Percentiles rank a stretch among this genome's conserved stretches.
Conservation (phyloP, 2,797 vertebrate species). For the Malurus splendens region DNA sequence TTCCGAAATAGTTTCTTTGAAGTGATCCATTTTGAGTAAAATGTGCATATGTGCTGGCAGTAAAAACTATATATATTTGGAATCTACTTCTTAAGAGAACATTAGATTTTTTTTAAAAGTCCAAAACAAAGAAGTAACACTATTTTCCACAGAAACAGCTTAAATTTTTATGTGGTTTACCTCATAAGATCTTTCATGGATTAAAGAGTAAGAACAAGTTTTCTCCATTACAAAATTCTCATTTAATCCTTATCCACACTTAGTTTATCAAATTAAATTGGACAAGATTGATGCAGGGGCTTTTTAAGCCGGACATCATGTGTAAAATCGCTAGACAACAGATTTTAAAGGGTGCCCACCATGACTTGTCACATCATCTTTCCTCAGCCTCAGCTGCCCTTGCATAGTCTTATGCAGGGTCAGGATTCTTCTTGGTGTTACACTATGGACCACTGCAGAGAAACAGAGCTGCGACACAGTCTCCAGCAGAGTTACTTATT, state of each 20-base stretch:
- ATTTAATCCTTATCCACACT: slow-evolving; percentile 98
- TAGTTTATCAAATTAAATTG: slow-evolving; percentile 98
- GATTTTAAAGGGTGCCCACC: slow-evolving; percentile 90
- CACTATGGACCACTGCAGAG: slow-evolving; percentile 91
- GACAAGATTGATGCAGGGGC: slow-evolving; percentile 90
- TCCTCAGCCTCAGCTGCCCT: slow-evolving; percentile 83
- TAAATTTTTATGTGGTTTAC: slow-evolving; percentile 60
- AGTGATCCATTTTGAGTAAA: neutral
- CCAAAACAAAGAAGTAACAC: neutral
- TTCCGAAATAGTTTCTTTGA: neutral
- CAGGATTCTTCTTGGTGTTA: slow-evolving; percentile 89
- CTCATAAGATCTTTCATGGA: slow-evolving; percentile 69
- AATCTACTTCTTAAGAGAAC: neutral
- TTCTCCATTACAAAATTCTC: slow-evolving; percentile 87
- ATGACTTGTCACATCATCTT: slow-evolving; percentile 90
- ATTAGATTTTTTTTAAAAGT: neutral
- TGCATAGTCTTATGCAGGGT: slow-evolving; percentile 79
- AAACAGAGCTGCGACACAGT: slow-evolving; percentile 91
- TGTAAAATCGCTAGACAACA: slow-evolving; percentile 99
- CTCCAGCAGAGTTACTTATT: slow-evolving; percentile 98
- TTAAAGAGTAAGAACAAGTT: slow-evolving; percentile 74
- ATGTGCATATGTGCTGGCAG: neutral
- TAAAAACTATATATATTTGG: neutral
- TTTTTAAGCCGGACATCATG: slow-evolving; percentile 89
- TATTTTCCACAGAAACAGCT: slow-evolving; percentile 7